Conservation (phyloP, 2,888 invertebrate species). For the Coelopa pilipes region DNA sequence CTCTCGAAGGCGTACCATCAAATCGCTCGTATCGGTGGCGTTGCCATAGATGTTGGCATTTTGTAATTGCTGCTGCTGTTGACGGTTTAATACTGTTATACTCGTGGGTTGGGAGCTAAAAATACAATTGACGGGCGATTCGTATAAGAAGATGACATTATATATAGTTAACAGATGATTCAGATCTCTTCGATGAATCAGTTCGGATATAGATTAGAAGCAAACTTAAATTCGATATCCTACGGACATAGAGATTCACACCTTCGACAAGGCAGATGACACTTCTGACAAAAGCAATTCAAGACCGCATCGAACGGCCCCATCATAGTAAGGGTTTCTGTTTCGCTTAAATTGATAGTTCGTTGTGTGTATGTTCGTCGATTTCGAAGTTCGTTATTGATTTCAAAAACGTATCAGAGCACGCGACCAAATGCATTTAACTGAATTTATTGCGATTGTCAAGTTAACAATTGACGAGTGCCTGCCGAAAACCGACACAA, state of each 20-base stretch:
- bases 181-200: too few relatives aligned
- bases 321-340: constrained; percentile 41
- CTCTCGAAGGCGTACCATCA: constrained; percentile 80
- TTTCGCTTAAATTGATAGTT: constrained; percentile 8
- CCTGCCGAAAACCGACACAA: constrained; percentile 11
- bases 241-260: constrained; percentile 38
- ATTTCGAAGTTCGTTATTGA: constrained; percentile 10
- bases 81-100: constrained; percentile 65
- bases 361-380: constrained; percentile 5
- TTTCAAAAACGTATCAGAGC: constrained; percentile 24
- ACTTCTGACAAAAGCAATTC: constrained; percentile 53
- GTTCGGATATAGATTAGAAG: too few relatives aligned
- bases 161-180: neutral
- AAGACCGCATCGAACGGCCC: constrained; percentile 53
- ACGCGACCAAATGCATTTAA: constrained; percentile 29
- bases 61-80: constrained; percentile 47
- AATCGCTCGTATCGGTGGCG: constrained; percentile 56
- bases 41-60: constrained; percentile 40
- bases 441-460: neutral
- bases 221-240: too few relatives aligned
- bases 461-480: neutral
- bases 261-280: constrained; percentile 54
- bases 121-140: neutral
- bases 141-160: neutral
- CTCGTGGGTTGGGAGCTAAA: constrained; percentile 62